Percentiles rank a stretch among this genome's conserved stretches.
phyloP scores from a whole-genome alignment of 2,113 vertebrate species.

The Egretta garzetta region DNA sequence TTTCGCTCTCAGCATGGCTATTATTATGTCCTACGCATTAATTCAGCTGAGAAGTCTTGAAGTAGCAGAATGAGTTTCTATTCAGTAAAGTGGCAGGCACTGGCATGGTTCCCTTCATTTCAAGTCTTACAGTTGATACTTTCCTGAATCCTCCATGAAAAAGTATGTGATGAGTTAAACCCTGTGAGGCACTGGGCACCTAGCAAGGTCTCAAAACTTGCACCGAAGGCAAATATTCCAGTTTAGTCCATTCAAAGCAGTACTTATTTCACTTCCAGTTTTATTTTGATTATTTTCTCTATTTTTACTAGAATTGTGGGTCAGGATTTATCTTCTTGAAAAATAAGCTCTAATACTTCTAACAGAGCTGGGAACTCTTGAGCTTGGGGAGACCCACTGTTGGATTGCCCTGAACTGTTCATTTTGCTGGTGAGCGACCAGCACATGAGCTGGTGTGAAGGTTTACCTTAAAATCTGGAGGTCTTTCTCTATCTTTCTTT shows the following conservation, averaged over 20 bases:
- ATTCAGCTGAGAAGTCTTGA: slow-evolving; percentile 27
- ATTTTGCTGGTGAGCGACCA: not conserved
- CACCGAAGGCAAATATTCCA: not conserved
- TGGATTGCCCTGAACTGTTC: not conserved
- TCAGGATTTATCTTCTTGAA: not conserved
- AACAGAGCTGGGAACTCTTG: not conserved
- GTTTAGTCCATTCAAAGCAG: not conserved
- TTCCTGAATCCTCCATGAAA: not conserved
- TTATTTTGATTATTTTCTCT: not conserved
- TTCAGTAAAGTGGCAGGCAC: not conserved
- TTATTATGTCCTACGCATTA: slow-evolving; percentile 55
- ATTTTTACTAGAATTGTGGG: not conserved
- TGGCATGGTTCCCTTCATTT: not conserved
- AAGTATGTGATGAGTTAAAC: not conserved
- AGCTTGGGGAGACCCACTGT: not conserved
- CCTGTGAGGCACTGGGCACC: not conserved
- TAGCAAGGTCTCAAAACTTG: not conserved
- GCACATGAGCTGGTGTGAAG: not conserved
- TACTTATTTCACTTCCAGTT: not conserved
- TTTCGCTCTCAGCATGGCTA: slow-evolving; percentile 55
- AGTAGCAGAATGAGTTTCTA: slow-evolving; percentile 1
- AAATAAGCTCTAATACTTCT: not conserved
- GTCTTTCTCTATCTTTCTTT: not conserved
- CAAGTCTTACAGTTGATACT: not conserved
- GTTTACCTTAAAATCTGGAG: not conserved